Conservation (phyloP, 2,888 invertebrate species). For the Macrophya alboannulata region DNA sequence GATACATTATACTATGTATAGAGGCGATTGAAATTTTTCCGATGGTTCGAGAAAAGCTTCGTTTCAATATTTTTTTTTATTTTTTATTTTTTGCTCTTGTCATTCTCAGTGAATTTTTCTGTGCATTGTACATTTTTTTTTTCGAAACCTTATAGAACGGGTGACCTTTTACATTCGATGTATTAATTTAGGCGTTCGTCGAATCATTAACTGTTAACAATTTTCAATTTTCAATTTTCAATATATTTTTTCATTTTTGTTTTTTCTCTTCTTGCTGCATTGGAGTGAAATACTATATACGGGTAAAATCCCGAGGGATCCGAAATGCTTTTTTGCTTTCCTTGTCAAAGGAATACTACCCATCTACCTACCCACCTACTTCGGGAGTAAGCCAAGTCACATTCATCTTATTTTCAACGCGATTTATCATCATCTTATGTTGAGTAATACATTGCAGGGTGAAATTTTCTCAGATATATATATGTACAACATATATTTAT, state of each 20-base stretch:
- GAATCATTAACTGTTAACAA: not conserved
- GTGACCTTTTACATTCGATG: not conserved
- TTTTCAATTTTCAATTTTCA: not conserved
- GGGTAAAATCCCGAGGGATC: not conserved
- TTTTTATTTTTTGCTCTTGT: not conserved
- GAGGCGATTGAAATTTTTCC: not conserved
- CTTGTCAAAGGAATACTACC: slow-evolving; percentile 8
- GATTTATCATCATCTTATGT: slow-evolving; percentile 37
- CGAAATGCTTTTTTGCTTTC: not conserved
- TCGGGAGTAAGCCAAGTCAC: not conserved
- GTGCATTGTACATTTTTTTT: not conserved
- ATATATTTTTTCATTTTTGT: not conserved
- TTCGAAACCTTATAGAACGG: not conserved
- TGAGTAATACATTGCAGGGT: not conserved
- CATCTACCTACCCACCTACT: not conserved
- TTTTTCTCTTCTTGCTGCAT: not conserved
- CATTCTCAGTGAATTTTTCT: not conserved
- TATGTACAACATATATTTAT: not conserved
- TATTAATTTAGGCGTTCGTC: not conserved
- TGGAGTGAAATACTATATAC: not conserved
- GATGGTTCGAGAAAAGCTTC: not conserved
- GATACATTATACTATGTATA: not conserved
- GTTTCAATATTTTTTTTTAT: not conserved
- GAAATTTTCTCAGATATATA: not conserved
- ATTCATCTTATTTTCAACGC: slow-evolving; percentile 36